Conservation (phyloP, 1,140 invertebrate genomes). For the Contarinia nasturtii region DNA sequence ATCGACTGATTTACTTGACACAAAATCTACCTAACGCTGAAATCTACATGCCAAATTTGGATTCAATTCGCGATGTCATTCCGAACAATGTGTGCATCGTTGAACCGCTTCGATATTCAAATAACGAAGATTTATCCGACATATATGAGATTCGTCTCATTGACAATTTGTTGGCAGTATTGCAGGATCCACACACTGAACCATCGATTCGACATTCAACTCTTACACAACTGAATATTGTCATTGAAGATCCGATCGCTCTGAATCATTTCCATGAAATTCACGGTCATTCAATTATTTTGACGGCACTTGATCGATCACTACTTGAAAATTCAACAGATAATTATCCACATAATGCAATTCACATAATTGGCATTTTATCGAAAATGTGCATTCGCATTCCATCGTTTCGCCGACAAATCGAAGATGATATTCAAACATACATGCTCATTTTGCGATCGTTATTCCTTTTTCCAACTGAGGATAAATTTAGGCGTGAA, state of each 20-base stretch:
- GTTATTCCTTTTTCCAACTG: conserved; percentile 8
- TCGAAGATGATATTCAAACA: conserved; percentile 8
- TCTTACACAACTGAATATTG: conserved; percentile 15
- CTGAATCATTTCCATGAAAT: no score
- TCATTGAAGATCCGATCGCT: conserved; percentile 11
- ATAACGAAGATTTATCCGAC: conserved; percentile 7
- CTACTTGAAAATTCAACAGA: conserved; percentile 1
- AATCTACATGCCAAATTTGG: conserved; percentile 4
- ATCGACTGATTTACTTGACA: no score
- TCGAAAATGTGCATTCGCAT: conserved; percentile 9
- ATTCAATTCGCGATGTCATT: conserved; percentile 5
- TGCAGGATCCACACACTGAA: conserved; percentile 11
- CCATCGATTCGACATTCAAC: conserved; percentile 13
- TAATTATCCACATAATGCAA: conserved; percentile 9
- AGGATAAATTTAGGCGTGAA: conserved; percentile 7
- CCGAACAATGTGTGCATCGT: conserved; percentile 9
- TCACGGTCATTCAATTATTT: no score
- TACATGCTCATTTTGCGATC: conserved; percentile 10
- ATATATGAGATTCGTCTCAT: conserved; percentile 3
- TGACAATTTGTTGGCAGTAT: conserved; percentile 8
- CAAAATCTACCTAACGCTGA: neutral
- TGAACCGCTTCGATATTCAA: conserved; percentile 5
- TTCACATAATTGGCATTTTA: conserved; percentile 12
- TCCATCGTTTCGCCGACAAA: conserved; percentile 5
- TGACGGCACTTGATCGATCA: neutral